These are phyloP conservation scores for Timema podura DNA, from an alignment of 2,888 invertebrate species.

Conservation along the genomic window DNA sequence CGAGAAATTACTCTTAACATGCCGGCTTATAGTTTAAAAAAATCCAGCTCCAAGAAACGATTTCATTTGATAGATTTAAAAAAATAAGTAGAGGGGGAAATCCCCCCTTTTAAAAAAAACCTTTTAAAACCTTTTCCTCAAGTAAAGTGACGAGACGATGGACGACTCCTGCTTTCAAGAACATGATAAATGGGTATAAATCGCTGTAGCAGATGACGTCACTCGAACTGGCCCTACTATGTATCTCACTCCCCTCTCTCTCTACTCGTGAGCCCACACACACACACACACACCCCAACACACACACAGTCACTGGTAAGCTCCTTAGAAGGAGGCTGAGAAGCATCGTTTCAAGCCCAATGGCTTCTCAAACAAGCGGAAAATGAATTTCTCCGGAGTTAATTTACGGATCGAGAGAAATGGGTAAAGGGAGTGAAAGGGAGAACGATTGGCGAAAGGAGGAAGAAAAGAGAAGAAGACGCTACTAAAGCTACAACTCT, in stretches of 20 bases:
- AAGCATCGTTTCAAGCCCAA: conserved; percentile 21
- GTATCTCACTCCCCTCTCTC: neutral
- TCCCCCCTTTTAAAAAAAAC: no score
- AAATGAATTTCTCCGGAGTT: conserved; percentile 32
- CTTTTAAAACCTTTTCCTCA: no score
- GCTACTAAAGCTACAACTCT: neutral
- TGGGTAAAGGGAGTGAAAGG: conserved; percentile 14
- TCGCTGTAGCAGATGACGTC: neutral
- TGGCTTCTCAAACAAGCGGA: conserved; percentile 31
- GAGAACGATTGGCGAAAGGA: conserved; percentile 11
- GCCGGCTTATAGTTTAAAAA: no score
- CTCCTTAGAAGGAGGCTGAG: conserved; percentile 28
- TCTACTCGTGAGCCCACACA: no score
- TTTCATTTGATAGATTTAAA: no score
- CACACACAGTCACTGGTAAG: conserved; percentile 16
- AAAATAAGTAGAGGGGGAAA: no score
- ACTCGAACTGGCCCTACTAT: neutral
- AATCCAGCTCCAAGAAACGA: no score
- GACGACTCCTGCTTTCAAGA: neutral
- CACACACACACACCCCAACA: neutral
- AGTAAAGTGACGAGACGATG: no score
- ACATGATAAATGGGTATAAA: conserved; percentile 16
- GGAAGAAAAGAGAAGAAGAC: no score
- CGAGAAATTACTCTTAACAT: no score
- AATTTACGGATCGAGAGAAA: conserved; percentile 28